These are phyloP conservation scores for Exocentrus adspersus DNA, from an alignment of 2,888 invertebrate genomes.

Conservation along the genomic window DNA sequence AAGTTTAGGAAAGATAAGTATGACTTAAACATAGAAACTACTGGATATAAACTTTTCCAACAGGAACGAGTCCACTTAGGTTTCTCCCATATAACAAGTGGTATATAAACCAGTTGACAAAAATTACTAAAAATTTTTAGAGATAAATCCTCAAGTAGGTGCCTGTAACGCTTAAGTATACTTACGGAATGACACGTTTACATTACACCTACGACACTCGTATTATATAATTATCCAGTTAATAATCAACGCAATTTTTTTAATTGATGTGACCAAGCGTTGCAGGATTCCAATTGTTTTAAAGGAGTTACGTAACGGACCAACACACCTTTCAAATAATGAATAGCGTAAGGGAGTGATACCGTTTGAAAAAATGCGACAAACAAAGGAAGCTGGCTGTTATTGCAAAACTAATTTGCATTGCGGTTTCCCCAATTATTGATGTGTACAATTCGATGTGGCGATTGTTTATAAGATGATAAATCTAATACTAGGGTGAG, in stretches of 20 bases:
- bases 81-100: too few relatives aligned
- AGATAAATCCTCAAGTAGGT: too few relatives aligned
- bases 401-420: conserved; percentile 23
- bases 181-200: too few relatives aligned
- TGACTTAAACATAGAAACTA: too few relatives aligned
- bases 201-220: too few relatives aligned
- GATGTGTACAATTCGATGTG: conserved; percentile 7
- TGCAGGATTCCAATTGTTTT: conserved; percentile 11
- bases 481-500: not conserved
- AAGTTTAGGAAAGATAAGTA: not conserved
- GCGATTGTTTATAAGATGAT: conserved; percentile 8
- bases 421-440: conserved; percentile 22
- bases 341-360: conserved; percentile 10
- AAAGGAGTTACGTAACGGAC: conserved; percentile 4
- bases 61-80: too few relatives aligned
- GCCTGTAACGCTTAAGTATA: too few relatives aligned
- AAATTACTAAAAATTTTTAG: too few relatives aligned
- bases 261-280: conserved; percentile 3
- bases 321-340: conserved; percentile 6
- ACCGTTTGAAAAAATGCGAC: conserved; percentile 10
- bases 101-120: too few relatives aligned
- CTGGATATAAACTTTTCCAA: too few relatives aligned
- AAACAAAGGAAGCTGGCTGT: conserved; percentile 21
- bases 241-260: not conserved
- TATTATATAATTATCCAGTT: too few relatives aligned